phyloP scores from a whole-genome alignment of 2,888 invertebrate genomes.

The Crossocerus cetratus region DNA sequence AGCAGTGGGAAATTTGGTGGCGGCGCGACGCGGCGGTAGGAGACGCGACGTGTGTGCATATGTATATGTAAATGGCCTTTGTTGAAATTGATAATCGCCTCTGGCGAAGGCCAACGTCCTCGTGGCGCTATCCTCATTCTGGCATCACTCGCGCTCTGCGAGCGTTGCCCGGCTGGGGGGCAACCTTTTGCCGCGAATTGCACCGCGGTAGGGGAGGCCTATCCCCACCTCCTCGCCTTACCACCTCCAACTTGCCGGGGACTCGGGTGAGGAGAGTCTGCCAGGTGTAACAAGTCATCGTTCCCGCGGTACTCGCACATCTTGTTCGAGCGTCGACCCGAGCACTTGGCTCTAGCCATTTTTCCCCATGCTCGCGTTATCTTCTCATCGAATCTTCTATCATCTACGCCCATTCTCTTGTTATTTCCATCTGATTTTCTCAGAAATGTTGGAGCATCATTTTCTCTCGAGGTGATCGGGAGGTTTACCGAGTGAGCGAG shows the following conservation, averaged over 20 bases:
- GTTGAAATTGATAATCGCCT: constrained; percentile 43
- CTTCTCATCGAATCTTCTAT: neutral
- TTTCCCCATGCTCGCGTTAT: neutral
- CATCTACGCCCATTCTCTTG: neutral
- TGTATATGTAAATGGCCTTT: constrained; percentile 36
- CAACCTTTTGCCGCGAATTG: constrained; percentile 42
- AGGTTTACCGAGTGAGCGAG: too few relatives aligned
- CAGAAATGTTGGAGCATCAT: neutral
- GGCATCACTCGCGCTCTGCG: constrained; percentile 35
- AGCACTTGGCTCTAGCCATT: constrained; percentile 39
- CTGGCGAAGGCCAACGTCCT: constrained; percentile 55
- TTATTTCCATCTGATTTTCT: neutral
- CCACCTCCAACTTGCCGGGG: constrained; percentile 47
- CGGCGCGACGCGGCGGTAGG: too few relatives aligned
- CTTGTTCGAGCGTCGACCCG: constrained; percentile 58
- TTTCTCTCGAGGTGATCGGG: too few relatives aligned
- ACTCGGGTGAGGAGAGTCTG: constrained; percentile 23
- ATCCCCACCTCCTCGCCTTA: constrained; percentile 40
- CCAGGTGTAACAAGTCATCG: constrained; percentile 63
- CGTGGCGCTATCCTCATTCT: constrained; percentile 40
- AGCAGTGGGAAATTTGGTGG: neutral
- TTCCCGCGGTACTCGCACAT: constrained; percentile 60
- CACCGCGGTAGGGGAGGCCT: constrained; percentile 48
- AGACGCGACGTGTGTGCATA: neutral
- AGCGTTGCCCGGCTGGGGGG: constrained; percentile 29